Conservation (phyloP, 2,888 invertebrate genomes). For the Boloria selene region DNA sequence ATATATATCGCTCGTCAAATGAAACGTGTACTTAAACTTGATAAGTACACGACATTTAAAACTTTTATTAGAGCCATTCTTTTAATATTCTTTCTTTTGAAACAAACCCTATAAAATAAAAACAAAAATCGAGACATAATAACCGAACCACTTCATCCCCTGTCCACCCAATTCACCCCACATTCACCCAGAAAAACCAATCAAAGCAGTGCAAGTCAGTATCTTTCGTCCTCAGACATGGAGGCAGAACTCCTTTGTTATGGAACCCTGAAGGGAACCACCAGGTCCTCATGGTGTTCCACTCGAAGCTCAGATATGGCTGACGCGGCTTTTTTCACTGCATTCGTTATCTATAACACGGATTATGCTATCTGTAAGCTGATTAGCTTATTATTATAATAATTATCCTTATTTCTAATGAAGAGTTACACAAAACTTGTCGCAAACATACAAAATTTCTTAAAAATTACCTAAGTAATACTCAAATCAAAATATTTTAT, state of each 20-base stretch:
- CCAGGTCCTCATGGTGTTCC: conserved; percentile 93
- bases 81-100: too few species aligned
- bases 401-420: too few species aligned
- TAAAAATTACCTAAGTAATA: too few species aligned
- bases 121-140: neutral
- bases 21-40: too few species aligned
- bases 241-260: conserved; percentile 64
- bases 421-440: too few species aligned
- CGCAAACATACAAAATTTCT: too few species aligned
- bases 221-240: conserved; percentile 42
- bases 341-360: conserved; percentile 84
- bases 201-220: conserved; percentile 29
- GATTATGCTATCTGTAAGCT: neutral
- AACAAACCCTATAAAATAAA: too few species aligned
- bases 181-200: neutral
- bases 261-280: conserved; percentile 92
- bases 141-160: neutral
- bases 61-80: too few species aligned
- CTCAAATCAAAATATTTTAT: too few species aligned
- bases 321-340: conserved; percentile 86
- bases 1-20: too few species aligned
- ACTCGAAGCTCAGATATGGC: conserved; percentile 91
- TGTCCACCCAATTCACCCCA: conserved; percentile 8
- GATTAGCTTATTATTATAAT: neutral
- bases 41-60: too few species aligned